Percentiles rank a stretch among this genome's conserved stretches.
These are phyloP conservation scores for Sapayoa aenigma DNA, from an alignment of 2,113 vertebrate genomes.

Conservation along the genomic window DNA sequence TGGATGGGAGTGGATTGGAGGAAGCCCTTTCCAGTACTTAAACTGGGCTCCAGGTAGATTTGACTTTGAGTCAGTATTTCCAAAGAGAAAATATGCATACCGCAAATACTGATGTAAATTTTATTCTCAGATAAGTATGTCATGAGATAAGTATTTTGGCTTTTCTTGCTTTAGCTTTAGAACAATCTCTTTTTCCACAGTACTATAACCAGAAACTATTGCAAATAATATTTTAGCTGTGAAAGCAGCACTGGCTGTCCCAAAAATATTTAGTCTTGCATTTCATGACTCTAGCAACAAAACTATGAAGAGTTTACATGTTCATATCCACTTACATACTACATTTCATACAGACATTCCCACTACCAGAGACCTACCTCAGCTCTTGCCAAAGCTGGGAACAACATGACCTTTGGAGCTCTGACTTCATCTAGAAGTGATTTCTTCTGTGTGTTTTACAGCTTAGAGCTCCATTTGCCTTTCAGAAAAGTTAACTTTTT, in stretches of 20 bases:
- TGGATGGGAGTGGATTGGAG: slow-evolving; percentile 92
- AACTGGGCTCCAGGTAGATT: slow-evolving; percentile 93
- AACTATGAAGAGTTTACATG: neutral
- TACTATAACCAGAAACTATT: neutral
- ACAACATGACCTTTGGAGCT: neutral
- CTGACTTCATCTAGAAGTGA: neutral
- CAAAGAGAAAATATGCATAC: neutral
- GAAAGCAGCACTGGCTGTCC: neutral
- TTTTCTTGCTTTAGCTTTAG: neutral
- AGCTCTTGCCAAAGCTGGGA: neutral
- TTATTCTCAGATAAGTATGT: neutral
- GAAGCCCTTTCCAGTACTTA: slow-evolving; percentile 86
- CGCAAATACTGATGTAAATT: neutral
- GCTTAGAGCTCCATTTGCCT: neutral
- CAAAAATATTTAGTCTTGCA: neutral
- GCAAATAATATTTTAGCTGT: neutral
- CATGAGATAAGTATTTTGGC: neutral
- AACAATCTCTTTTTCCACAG: neutral
- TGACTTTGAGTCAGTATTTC: neutral
- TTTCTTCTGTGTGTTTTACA: neutral
- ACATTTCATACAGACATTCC: neutral
- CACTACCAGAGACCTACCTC: neutral
- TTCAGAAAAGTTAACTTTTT: neutral
- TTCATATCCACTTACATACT: neutral
- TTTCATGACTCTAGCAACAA: neutral